phyloP scores from a whole-genome alignment of 2,888 invertebrate species.

The Spodoptera picta region DNA sequence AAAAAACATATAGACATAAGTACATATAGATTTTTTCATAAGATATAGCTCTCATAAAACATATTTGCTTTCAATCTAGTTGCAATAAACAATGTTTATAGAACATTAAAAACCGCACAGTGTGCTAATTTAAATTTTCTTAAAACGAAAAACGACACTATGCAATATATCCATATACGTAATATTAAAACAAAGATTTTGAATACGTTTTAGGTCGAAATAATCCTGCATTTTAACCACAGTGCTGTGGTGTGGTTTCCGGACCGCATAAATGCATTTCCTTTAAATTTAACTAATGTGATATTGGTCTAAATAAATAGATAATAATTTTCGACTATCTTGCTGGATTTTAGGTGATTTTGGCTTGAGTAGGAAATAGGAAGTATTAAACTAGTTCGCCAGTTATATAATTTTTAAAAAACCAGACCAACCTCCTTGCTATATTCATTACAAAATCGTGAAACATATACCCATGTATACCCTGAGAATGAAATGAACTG shows the following conservation, averaged over 20 bases:
- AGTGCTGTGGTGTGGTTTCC: slow-evolving; percentile 64
- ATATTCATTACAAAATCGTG: too few species aligned
- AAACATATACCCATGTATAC: too few species aligned
- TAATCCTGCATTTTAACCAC: slow-evolving; percentile 66
- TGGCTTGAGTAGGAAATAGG: neutral
- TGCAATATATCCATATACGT: slow-evolving; percentile 61
- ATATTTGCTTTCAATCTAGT: slow-evolving; percentile 6
- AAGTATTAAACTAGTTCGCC: too few species aligned
- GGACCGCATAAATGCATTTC: slow-evolving; percentile 68
- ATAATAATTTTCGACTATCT: slow-evolving; percentile 36
- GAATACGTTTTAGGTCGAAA: slow-evolving; percentile 51
- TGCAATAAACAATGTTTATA: neutral
- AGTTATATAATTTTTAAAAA: too few species aligned
- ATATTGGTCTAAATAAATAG: slow-evolving; percentile 60
- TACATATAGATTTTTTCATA: too few species aligned
- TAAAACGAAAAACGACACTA: slow-evolving; percentile 12
- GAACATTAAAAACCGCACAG: neutral
- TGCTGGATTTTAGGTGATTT: slow-evolving; percentile 24
- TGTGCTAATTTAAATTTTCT: neutral
- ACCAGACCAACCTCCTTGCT: too few species aligned
- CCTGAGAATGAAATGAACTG: too few species aligned
- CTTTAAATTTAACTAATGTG: slow-evolving; percentile 74
- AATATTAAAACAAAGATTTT: slow-evolving; percentile 64
- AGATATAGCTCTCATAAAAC: neutral
- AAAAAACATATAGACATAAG: too few species aligned